A percentile compares a stretch with the other conserved stretches of the same genome.
Conservation (phyloP, 2,113 vertebrate species). For the Mugil cephalus region DNA sequence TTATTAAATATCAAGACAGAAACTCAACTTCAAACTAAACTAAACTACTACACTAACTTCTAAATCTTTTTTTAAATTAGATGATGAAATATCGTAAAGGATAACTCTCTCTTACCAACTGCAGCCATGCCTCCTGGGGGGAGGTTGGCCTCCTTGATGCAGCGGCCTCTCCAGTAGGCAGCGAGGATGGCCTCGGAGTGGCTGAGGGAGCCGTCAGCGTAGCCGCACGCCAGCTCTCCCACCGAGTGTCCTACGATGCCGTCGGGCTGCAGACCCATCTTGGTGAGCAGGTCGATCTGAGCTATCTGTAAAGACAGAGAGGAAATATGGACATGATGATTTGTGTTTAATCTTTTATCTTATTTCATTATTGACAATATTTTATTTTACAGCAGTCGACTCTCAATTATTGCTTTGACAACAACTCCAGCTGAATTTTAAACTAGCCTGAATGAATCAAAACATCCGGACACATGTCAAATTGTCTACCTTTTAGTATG, state of each 20-base stretch:
- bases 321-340: too few relatives aligned
- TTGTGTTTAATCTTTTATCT: too few relatives aligned
- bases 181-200: conserved; percentile 90
- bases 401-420: too few relatives aligned
- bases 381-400: too few relatives aligned
- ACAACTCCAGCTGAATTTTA: too few relatives aligned
- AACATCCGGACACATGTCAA: too few relatives aligned
- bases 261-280: conserved; percentile 89
- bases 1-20: too few relatives aligned
- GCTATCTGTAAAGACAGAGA: conserved; percentile 85
- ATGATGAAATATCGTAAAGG: not conserved
- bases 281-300: conserved; percentile 91
- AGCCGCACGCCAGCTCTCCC: conserved; percentile 96
- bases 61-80: not conserved
- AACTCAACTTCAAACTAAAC: too few relatives aligned
- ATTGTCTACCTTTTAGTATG: too few relatives aligned
- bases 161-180: conserved; percentile 94
- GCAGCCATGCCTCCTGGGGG: conserved; percentile 95
- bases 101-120: conserved; percentile 86
- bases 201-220: conserved; percentile 91
- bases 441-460: too few relatives aligned
- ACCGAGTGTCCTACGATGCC: conserved; percentile 96
- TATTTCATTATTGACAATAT: too few relatives aligned
- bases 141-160: conserved; percentile 92
- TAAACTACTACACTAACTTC: too few relatives aligned